Evolutionary conservation across 2,888 invertebrate species (phyloP).

Genomic region (Lamproptera curius): DNA sequence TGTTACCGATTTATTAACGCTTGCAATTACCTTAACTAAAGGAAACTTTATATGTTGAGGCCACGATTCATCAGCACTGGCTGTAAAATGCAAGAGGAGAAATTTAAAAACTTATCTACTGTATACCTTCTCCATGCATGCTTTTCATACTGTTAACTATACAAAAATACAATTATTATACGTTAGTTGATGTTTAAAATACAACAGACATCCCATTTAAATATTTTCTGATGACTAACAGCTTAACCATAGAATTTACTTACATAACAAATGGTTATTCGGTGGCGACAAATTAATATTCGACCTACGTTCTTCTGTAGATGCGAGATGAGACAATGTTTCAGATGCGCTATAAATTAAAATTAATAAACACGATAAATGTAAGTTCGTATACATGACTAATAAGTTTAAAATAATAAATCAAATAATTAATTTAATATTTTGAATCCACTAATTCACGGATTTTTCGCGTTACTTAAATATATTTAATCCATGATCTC

Average conservation of each 20-base stretch:
- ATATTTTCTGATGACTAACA: not conserved
- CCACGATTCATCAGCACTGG: slow-evolving; percentile 59
- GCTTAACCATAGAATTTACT: slow-evolving; percentile 30
- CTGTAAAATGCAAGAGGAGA: no score
- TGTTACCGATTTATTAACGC: slow-evolving; percentile 50
- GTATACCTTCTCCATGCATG: not conserved
- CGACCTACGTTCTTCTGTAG: slow-evolving; percentile 16
- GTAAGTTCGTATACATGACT: no score
- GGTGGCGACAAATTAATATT: slow-evolving; percentile 22
- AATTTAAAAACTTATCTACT: no score
- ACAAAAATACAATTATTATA: not conserved
- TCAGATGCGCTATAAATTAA: slow-evolving; percentile 4
- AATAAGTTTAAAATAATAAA: no score
- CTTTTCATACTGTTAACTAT: not conserved
- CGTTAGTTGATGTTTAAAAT: not conserved
- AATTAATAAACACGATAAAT: not conserved
- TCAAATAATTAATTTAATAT: no score
- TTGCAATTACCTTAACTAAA: slow-evolving; percentile 41
- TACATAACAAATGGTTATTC: slow-evolving; percentile 44
- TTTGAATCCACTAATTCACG: no score
- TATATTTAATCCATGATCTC: no score
- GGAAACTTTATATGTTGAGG: slow-evolving; percentile 39
- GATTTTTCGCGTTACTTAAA: no score
- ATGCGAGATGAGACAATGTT: slow-evolving; percentile 12
- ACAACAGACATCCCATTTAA: not conserved